Evolutionary conservation across 2,113 vertebrate genomes (phyloP).

Genomic region (Hippocampus comes): DNA sequence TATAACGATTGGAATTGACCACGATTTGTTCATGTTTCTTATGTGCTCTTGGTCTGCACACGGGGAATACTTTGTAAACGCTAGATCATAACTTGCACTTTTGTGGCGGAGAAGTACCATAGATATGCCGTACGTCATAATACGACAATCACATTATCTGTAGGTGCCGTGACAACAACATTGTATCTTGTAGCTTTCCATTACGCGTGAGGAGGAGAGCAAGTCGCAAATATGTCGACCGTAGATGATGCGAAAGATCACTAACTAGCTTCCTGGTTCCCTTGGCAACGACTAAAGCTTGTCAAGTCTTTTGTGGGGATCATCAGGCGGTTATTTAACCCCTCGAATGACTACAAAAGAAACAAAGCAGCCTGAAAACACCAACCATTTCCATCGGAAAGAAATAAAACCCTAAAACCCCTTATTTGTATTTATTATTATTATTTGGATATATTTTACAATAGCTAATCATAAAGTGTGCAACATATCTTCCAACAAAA

Average conservation of each 20-base stretch:
- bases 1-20: too few relatives aligned
- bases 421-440: neutral
- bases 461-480: neutral
- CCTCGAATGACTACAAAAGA: neutral
- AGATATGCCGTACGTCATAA: neutral
- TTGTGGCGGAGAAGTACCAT: too few relatives aligned
- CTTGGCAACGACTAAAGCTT: conserved; percentile 34
- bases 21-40: too few relatives aligned
- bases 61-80: too few relatives aligned
- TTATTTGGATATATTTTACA: neutral
- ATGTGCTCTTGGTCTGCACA: too few relatives aligned
- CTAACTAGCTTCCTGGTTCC: conserved; percentile 57
- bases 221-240: neutral
- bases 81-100: too few relatives aligned
- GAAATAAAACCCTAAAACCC: neutral
- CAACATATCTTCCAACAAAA: neutral
- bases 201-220: neutral
- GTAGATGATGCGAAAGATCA: conserved; percentile 39
- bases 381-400: neutral
- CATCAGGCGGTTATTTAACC: conserved; percentile 15
- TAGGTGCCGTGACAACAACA: too few relatives aligned
- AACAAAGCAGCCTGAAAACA: neutral
- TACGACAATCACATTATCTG: neutral
- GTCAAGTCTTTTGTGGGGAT: conserved; percentile 20
- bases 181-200: neutral